Percentiles rank a stretch among this genome's conserved stretches.
phyloP scores from a whole-genome alignment of 1,140 invertebrate genomes.

The Daktulosphaira vitifoliae region DNA sequence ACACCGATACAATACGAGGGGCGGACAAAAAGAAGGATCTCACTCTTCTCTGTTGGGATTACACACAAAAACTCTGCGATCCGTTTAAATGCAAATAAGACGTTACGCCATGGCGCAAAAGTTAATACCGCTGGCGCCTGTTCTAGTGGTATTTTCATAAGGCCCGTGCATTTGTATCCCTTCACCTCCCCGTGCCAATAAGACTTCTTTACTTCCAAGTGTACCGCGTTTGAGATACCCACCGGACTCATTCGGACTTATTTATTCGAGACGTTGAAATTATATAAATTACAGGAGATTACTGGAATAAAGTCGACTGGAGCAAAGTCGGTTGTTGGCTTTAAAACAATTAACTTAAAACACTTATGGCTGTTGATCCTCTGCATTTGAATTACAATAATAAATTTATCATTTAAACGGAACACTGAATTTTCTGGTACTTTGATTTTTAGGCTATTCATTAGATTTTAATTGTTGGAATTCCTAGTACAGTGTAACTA shows the following conservation, averaged over 20 bases:
- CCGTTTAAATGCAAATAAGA: conserved; percentile 32
- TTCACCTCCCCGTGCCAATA: not conserved
- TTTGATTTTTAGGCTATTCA: too few species aligned
- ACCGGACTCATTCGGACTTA: conserved; percentile 23
- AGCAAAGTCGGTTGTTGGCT: conserved; percentile 6
- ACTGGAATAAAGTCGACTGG: not conserved
- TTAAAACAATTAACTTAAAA: conserved; percentile 29
- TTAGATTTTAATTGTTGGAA: too few species aligned
- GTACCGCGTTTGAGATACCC: not conserved
- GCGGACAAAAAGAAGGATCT: not conserved
- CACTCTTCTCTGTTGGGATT: not conserved
- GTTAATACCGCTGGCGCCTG: not conserved
- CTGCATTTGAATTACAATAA: conserved; percentile 21
- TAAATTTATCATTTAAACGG: conserved; percentile 14
- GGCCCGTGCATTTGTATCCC: not conserved
- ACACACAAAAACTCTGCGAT: conserved; percentile 14
- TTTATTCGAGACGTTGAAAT: conserved; percentile 30
- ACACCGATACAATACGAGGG: not conserved
- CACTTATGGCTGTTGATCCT: conserved; percentile 21
- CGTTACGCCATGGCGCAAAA: conserved; percentile 7
- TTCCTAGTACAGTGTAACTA: too few species aligned
- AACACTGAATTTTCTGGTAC: not conserved
- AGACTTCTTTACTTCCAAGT: not conserved
- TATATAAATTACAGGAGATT: conserved; percentile 30
- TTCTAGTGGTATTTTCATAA: too few species aligned